Evolutionary conservation across 2,797 vertebrate species (phyloP).

Genomic region (Catharus ustulatus): DNA sequence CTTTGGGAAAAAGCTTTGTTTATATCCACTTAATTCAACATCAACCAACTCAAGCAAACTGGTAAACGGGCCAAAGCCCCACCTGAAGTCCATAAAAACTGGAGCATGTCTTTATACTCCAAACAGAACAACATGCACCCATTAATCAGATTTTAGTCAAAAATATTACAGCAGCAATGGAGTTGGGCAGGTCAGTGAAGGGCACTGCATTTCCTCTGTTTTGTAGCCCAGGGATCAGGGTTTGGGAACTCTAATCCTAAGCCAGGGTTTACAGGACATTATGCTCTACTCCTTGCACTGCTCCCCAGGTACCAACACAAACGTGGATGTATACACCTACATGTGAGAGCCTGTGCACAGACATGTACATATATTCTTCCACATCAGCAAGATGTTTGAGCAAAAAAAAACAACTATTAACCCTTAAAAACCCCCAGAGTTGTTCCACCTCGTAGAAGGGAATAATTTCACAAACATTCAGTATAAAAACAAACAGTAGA

Average conservation of each 20-base stretch:
- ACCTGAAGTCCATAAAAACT: background rate
- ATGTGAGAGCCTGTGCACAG: background rate
- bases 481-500: background rate
- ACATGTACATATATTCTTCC: background rate
- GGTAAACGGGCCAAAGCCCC: background rate
- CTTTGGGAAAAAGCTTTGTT: background rate
- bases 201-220: background rate
- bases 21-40: background rate
- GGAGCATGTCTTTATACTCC: background rate
- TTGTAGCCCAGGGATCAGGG: background rate
- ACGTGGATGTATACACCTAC: fast-evolving
- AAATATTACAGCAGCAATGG: background rate
- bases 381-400: background rate
- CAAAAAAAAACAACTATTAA: background rate
- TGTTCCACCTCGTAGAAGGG: background rate
- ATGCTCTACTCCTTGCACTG: background rate
- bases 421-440: background rate
- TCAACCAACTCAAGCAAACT: background rate
- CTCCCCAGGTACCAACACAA: background rate
- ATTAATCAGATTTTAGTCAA: background rate
- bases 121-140: too few relatives aligned
- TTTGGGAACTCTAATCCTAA: background rate
- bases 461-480: background rate
- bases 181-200: background rate
- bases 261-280: background rate